These are phyloP conservation scores for Julus scandinavius DNA, from an alignment of 2,888 invertebrate species.

Conservation along the genomic window DNA sequence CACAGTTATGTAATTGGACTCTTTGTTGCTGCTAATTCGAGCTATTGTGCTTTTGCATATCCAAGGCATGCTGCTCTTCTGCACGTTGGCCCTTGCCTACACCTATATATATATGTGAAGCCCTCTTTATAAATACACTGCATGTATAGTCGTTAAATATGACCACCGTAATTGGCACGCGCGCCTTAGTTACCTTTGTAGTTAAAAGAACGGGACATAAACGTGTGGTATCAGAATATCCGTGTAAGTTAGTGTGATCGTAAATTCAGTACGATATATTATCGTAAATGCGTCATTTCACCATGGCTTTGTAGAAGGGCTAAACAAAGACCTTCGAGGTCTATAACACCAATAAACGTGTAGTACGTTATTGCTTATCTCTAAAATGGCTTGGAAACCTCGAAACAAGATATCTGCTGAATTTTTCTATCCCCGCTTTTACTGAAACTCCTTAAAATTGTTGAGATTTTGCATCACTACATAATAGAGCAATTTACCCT, in stretches of 20 bases:
- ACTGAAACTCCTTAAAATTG: no score
- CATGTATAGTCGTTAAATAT: not conserved
- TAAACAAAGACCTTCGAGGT: no score
- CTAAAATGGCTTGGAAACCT: no score
- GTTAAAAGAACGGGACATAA: not conserved
- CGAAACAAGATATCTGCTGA: no score
- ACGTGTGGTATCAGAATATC: not conserved
- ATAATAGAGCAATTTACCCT: no score
- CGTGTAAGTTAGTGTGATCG: not conserved
- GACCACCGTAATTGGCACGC: not conserved
- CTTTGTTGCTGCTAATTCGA: slow-evolving; percentile 38
- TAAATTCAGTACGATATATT: not conserved
- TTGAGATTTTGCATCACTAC: no score
- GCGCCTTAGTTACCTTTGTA: not conserved
- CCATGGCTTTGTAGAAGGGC: no score
- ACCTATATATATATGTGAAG: no score
- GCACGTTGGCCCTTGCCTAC: not conserved
- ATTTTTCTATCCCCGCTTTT: no score
- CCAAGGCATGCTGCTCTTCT: not conserved
- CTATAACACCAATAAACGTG: no score
- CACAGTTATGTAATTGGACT: slow-evolving; percentile 43
- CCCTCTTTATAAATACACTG: not conserved
- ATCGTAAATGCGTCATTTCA: no score
- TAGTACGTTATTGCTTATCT: no score
- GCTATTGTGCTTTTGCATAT: slow-evolving; percentile 35